These are phyloP conservation scores for Aplochiton taeniatus DNA, from an alignment of 2,797 vertebrate genomes.

Conservation along the genomic window DNA sequence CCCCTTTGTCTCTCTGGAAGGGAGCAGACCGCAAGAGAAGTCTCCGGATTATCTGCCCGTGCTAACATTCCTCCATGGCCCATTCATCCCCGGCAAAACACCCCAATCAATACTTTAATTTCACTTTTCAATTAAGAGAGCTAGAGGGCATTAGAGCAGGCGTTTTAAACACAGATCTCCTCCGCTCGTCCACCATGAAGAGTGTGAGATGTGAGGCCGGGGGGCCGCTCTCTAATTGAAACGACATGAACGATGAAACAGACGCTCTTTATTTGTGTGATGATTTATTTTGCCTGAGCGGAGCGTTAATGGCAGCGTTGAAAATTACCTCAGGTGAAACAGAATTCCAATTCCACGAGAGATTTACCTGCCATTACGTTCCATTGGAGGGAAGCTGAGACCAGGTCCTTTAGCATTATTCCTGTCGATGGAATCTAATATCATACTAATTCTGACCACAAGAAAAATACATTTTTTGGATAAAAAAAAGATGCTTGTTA, in stretches of 20 bases:
- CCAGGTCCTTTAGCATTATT: too few species aligned
- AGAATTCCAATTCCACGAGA: too few species aligned
- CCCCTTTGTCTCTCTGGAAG: too few species aligned
- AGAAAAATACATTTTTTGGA: too few species aligned
- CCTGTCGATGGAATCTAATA: too few species aligned
- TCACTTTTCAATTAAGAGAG: slow-evolving; percentile 53
- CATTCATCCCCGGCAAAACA: slow-evolving; percentile 35
- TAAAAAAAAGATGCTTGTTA: too few species aligned
- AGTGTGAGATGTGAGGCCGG: too few species aligned
- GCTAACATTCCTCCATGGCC: not conserved
- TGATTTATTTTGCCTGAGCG: slow-evolving; percentile 21
- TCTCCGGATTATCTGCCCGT: slow-evolving; percentile 21
- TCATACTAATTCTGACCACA: too few species aligned
- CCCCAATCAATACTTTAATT: slow-evolving; percentile 52
- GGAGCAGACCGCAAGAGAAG: slow-evolving; percentile 31
- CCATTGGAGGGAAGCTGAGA: too few species aligned
- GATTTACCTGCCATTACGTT: too few species aligned
- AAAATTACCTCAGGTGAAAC: too few species aligned
- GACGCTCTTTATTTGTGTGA: slow-evolving; percentile 32
- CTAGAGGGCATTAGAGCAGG: slow-evolving; percentile 37
- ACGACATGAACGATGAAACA: slow-evolving; percentile 30
- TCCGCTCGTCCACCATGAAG: slow-evolving; percentile 28
- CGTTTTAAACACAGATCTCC: slow-evolving; percentile 26
- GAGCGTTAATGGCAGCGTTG: too few species aligned
- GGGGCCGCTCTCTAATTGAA: slow-evolving; percentile 40